Percentiles rank a stretch among this genome's conserved stretches.
Evolutionary conservation across 2,797 vertebrate genomes (phyloP).

Genomic region (Eremophila alpestris): DNA sequence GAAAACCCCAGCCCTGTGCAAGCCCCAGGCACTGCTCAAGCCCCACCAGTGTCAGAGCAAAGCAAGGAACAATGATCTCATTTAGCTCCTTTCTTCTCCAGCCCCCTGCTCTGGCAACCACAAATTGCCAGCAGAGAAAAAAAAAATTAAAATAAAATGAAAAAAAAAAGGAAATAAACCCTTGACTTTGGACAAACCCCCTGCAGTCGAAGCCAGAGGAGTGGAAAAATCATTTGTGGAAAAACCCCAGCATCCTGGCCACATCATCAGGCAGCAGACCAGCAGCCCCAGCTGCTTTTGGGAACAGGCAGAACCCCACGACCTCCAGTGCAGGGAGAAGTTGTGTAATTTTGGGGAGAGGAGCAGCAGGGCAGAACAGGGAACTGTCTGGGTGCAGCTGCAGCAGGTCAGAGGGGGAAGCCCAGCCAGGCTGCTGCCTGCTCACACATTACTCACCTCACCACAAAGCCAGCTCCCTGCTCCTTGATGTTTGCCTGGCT

Average conservation of each 20-base stretch:
- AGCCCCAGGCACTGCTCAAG: background rate
- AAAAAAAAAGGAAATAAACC: background rate
- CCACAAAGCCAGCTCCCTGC: background rate
- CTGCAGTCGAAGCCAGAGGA: conserved; percentile 16
- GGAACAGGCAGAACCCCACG: background rate
- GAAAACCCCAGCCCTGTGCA: background rate
- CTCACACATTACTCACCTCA: conserved; percentile 12
- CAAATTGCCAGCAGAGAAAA: background rate
- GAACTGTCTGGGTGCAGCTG: background rate
- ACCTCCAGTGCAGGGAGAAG: background rate
- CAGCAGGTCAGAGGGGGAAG: conserved; percentile 24
- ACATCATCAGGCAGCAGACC: background rate
- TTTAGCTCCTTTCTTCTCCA: background rate
- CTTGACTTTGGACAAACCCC: background rate
- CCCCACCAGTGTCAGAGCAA: background rate
- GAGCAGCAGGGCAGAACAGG: background rate
- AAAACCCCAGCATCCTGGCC: background rate
- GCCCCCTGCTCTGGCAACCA: background rate
- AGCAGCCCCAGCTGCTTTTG: conserved; percentile 11
- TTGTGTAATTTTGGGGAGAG: background rate
- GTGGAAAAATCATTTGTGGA: conserved; percentile 34
- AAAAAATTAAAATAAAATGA: background rate
- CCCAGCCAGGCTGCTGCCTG: conserved; percentile 36
- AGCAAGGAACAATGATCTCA: background rate
- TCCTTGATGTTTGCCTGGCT: background rate